Evolutionary conservation across 2,113 vertebrate species (phyloP).

Genomic region (Rhynchopsitta pachyrhyncha): DNA sequence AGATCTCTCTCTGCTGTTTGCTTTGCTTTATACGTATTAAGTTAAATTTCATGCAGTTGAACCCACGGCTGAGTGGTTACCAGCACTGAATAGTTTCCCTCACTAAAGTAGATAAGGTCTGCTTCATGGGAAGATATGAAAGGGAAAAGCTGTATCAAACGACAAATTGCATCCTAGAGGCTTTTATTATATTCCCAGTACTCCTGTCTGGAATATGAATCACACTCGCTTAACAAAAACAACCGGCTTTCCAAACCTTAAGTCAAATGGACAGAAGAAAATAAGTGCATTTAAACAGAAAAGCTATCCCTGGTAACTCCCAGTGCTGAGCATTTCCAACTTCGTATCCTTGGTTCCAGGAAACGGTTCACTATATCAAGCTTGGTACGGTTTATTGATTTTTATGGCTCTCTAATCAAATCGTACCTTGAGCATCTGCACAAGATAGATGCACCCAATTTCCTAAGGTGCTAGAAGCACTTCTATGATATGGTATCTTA

Average conservation of each 20-base stretch:
- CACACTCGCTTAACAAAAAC: background rate
- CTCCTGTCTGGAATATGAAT: background rate
- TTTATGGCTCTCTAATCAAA: background rate
- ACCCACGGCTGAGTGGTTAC: background rate
- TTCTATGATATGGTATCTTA: background rate
- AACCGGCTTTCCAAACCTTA: background rate
- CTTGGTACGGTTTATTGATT: background rate
- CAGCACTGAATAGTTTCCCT: background rate
- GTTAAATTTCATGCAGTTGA: background rate
- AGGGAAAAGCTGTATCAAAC: background rate
- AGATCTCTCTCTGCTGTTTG: background rate
- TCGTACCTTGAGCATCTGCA: background rate
- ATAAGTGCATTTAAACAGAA: background rate
- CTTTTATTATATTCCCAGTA: background rate
- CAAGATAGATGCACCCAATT: background rate
- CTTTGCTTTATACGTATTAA: background rate
- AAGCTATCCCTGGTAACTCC: background rate
- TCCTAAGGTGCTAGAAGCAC: background rate
- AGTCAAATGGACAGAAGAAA: background rate
- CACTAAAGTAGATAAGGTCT: background rate
- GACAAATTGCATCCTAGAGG: background rate
- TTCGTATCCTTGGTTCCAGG: background rate
- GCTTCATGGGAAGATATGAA: background rate
- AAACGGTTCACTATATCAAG: background rate
- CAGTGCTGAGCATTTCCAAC: background rate